phyloP scores from a whole-genome alignment of 2,888 invertebrate species.

The Arenicola marina region DNA sequence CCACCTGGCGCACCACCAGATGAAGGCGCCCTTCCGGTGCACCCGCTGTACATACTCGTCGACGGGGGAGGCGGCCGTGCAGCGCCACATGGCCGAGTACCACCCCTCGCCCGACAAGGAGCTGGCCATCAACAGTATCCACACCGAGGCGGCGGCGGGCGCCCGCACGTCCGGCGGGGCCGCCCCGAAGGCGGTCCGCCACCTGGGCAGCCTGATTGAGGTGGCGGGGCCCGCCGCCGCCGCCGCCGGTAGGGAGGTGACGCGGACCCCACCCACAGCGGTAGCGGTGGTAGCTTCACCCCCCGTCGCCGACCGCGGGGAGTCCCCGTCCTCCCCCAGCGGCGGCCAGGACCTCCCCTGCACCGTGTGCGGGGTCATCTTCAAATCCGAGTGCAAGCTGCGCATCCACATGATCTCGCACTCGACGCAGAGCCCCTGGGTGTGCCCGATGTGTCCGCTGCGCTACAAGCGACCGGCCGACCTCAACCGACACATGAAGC shows the following conservation, averaged over 20 bases:
- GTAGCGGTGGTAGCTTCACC: too few relatives aligned
- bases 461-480: slow-evolving; percentile 52
- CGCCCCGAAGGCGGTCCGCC: neutral
- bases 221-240: neutral
- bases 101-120: slow-evolving; percentile 35
- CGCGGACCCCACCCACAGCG: neutral
- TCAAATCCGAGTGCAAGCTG: slow-evolving; percentile 20
- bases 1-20: slow-evolving; percentile 69
- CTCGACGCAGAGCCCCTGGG: slow-evolving; percentile 16
- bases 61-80: slow-evolving; percentile 48
- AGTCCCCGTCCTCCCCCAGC: neutral
- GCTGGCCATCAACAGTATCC: neutral
- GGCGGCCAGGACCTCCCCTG: slow-evolving; percentile 6
- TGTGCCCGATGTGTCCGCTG: slow-evolving; percentile 31
- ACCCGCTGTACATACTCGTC: slow-evolving; percentile 50
- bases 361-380: slow-evolving; percentile 17
- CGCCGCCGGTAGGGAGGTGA: neutral
- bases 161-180: neutral
- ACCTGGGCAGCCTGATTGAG: neutral
- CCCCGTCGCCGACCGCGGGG: neutral
- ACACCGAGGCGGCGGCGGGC: neutral
- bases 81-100: slow-evolving; percentile 50
- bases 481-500: slow-evolving; percentile 55
- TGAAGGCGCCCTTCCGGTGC: slow-evolving; percentile 40
- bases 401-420: slow-evolving; percentile 26